Evolutionary conservation across 2,888 invertebrate genomes (phyloP), one percentile per base, ranked within the genome.

Genomic region (Catocala nupta): DNA sequence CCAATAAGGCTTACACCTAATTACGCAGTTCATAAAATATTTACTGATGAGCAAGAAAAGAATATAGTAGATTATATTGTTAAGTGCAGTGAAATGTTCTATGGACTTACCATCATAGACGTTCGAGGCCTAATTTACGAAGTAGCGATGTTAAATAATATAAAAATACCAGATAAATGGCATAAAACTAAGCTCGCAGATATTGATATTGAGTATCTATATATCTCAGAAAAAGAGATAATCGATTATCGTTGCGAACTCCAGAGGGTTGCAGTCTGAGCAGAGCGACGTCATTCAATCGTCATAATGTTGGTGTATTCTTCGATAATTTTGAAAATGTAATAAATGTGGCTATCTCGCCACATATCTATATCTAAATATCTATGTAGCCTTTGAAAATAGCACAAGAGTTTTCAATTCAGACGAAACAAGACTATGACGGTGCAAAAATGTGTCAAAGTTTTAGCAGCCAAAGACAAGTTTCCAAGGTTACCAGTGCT

Each of bases 381-480:
- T n/a, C 5, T 5, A 55, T 10, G 2, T 13, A 5, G 5, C 6
- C 0, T 55, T 55, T 42, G 55, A 39, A 2, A 42, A 55, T 16
- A 48, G 39, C 2, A 55, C 55, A 1, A 55, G 55, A 42, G 39
- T 55, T 1, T 55, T 48, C 9, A 88, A 87, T 70, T 47, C 83
- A 39, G 84, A 85, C 63, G 83, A 86, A 72, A 87, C 84, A 25
- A 80, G 5, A 73, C 81, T 0, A 83, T 80, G 34, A 88, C 83
- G 5, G 85, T 85, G 0, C 83, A 85, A 63, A 83, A 79, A 55
- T 80, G 83, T 4, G 67, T 69, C 9, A 83, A 78, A 68, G 77
- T 87, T n/a, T 52, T 88, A 63, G 86, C 83, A 12, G 68, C 44
- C 25, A 52, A 47, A 60, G 44, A 56, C 62, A 71, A 62, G 59